These are phyloP conservation scores for Nomada goodeniana DNA, from an alignment of 2,888 invertebrate species.

Conservation along the genomic window DNA sequence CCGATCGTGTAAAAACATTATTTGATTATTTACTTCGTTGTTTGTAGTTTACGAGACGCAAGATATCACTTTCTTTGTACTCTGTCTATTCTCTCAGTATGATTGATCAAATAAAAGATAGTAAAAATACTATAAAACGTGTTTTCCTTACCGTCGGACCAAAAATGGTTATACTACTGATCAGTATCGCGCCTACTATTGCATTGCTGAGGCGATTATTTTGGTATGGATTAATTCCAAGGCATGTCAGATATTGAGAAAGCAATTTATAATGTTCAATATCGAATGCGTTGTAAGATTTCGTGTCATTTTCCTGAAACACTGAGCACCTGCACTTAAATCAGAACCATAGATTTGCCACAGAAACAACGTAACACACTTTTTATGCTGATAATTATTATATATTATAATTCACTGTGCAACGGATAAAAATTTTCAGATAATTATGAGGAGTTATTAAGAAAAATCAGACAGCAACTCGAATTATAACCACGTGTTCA, in stretches of 20 bases:
- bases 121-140: no score
- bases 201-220: background rate
- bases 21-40: background rate
- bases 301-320: background rate
- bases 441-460: no score
- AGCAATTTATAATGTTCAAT: background rate
- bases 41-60: background rate
- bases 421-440: no score
- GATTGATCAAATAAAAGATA: no score
- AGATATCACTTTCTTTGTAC: background rate
- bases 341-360: no score
- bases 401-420: no score
- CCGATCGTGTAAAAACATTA: background rate
- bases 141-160: background rate
- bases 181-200: background rate
- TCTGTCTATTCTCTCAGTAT: no score
- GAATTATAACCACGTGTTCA: no score
- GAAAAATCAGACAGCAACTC: no score
- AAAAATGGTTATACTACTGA: background rate
- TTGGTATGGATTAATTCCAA: conserved; percentile 7
- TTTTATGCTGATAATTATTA: no score
- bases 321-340: background rate
- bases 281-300: background rate
- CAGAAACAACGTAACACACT: no score
- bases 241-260: background rate